A percentile compares a stretch with the other conserved stretches of the same genome.
Evolutionary conservation across 2,797 vertebrate genomes (phyloP).

Genomic region (Odontamblyopus rebecca): DNA sequence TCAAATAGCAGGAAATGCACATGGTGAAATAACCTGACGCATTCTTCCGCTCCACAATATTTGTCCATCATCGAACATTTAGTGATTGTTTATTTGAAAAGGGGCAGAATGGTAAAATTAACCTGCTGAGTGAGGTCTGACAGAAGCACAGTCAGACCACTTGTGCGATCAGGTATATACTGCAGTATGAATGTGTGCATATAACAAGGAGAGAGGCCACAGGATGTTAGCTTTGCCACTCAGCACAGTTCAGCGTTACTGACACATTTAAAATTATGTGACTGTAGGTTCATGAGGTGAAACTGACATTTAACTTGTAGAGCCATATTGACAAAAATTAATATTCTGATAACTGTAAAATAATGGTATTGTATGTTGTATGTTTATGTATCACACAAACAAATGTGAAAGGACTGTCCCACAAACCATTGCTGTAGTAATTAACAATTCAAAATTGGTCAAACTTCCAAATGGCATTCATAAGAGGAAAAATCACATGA

Average conservation of each 20-base stretch:
- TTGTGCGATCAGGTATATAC: constrained; percentile 26
- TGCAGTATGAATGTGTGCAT: constrained; percentile 16
- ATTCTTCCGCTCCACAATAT: not conserved
- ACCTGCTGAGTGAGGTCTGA: constrained; percentile 26
- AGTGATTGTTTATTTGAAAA: constrained; percentile 32
- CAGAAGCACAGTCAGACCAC: constrained; percentile 31
- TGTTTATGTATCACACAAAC: no score
- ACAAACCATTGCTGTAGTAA: no score
- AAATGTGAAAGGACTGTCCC: no score
- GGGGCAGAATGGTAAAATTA: constrained; percentile 29
- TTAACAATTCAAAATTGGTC: not conserved
- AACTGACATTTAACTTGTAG: not conserved
- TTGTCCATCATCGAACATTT: constrained; percentile 2
- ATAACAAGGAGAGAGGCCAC: constrained; percentile 27
- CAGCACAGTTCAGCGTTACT: constrained; percentile 56
- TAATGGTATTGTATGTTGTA: no score
- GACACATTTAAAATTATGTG: constrained; percentile 44
- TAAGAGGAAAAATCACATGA: not conserved
- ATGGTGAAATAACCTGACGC: not conserved
- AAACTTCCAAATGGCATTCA: not conserved
- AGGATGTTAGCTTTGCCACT: constrained; percentile 74
- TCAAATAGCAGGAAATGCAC: constrained; percentile 8
- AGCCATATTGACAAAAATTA: no score
- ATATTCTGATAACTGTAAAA: no score
- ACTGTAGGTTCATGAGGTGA: not conserved